Evolutionary conservation across 2,113 vertebrate species (phyloP), one percentile per base, ranked within the genome.

Genomic region (Etheostoma cragini): DNA sequence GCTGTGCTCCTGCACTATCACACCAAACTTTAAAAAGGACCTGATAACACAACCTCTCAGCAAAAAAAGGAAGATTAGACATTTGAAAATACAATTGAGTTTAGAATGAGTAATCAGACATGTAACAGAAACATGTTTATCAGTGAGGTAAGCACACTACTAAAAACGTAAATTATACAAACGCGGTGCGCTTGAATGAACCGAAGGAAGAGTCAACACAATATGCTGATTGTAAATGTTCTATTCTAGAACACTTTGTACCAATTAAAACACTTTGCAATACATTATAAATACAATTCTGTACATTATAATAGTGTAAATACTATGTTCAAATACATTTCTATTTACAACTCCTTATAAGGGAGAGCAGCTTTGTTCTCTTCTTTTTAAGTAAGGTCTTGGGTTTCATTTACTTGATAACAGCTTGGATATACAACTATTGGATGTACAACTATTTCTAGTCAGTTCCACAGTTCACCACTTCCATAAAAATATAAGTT

Each of bases 251-350:
- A 97, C 96, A 97, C 96, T 91, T 94, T 96, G 96, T 97, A 97
- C 95, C 96, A 96, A 96, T 96, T 96, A 96, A 96, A 97, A 98
- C 96, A 96, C 93, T 93, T 93, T 92, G 94, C 93, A 94, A 95
- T 95, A 94, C 93, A 94, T 94, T 96, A 98, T 99, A 99, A 99
- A 98, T 98, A 99, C 97, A 98, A 94, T 95, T 96, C 95, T 97
- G 96, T 97, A 99, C 97, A 98, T 94, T 94, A 95, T 96, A 96
- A 95, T 96, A 96, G 90, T 94, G 94, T 92, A 96, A 97, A 97
- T 95, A 95, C 88, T 92, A 97, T 94, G 94, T 95, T 96, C 94
- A 92, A 91, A 94, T 91, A 94, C 86, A 95, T 96, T 93, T 96
- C 90, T 97, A 97, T 97, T 96, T 96, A 98, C 95, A 97, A 91